Base-by-base conservation (phyloP, 2,797 vertebrate species). In the Fistularia commersonii region DNA sequence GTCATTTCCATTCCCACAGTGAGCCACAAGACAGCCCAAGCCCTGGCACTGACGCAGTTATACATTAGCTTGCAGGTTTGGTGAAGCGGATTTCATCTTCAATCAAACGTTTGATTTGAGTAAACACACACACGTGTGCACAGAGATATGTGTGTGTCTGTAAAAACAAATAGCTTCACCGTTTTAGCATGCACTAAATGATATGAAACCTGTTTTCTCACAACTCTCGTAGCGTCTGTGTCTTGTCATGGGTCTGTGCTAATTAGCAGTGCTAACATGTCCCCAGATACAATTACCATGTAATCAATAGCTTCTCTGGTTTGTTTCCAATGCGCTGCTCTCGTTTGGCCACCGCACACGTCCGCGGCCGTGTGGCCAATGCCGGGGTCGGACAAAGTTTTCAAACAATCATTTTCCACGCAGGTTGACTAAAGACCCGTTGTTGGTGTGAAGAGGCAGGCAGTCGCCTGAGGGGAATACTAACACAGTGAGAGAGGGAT, bases 271-370 rank as follows among this genome's bases (percentile, higher is more conserved):
- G 32, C 51, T 64, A 38, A 35, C 13, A 31, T 69, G 45, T 48
- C 54, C 38, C 23, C 40, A 44, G 51, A 56, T 66, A 46, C 55
- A 57, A 46, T 76, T 70, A 72, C 74, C 46, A 32, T 47, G 65
- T 61, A 74, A 76, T 80, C 68, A 65, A 71, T 76, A 69, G 57
- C 32, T 13, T 32, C 57, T 61, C 59, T 62, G 63, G 62, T 43
- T 34, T 32, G 45, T 40, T 57, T 51, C 52, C 57, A 61, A 43
- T 11, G 50, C 32, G n/a, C 45, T 41, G 35, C 37, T 39, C 41
- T 41, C 48, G 48, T 15, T 8, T 31, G 42, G 15, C 43, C 51
- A 48, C 40, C 48, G 39, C n/a, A 31, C 38, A 38, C 47, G 31
- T 57, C 53, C 34, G 36, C 9, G 2, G 31, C 38, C 14, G 9